Evolutionary conservation across 2,888 invertebrate species (phyloP), one percentile per base, ranked within the genome.

Genomic region (Diadegma fenestrale): DNA sequence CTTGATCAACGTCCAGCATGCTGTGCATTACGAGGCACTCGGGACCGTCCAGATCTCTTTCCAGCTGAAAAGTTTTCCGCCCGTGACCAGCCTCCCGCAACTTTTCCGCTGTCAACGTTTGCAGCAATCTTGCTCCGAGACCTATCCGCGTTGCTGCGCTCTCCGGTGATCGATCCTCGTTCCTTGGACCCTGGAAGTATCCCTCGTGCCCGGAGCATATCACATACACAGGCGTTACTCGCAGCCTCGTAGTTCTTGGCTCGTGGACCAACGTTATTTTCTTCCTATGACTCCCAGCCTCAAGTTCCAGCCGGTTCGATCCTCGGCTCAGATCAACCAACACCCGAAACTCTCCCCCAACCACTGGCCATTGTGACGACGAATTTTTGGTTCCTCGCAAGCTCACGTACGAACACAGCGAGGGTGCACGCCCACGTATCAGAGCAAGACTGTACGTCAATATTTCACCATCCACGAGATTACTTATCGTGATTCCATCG

Each of bases 61-160:
- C 97, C 33, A 98, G 93, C 89, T 96, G 96, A 94, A 99, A 99
- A 1, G 98, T 97, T 94, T 97, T 97, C 86, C 97, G 94, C 1
- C 96, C 96, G 78, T 97, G 95, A 14, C 97, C 97, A 88, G 96
- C 96, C 93, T 98, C 97, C 87, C 96, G 95, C 33, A 99, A 94
- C 93, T 98, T 98, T 94, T 99, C 98, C 0, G 98, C 98, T 86
- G 97, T 97, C 88, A 99, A 95, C 83, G 97, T 96, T 94, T 99
- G 99, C 85, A 99, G 95, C 73, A 99, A 94, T 91, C 97, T 96
- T 14, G 97, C 95, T 68, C 97, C 97, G 7, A 98, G 94, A 78
- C 96, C 95, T 90, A 99, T 97, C 90, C 97, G 95, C 48, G 95
- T 95, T 89, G 96, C 96, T 22, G 97, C 98, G 93, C 96, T 96